Evolutionary conservation across 2,113 vertebrate species (phyloP), one percentile per base, ranked within the genome.

Genomic region (Eurypyga helias): DNA sequence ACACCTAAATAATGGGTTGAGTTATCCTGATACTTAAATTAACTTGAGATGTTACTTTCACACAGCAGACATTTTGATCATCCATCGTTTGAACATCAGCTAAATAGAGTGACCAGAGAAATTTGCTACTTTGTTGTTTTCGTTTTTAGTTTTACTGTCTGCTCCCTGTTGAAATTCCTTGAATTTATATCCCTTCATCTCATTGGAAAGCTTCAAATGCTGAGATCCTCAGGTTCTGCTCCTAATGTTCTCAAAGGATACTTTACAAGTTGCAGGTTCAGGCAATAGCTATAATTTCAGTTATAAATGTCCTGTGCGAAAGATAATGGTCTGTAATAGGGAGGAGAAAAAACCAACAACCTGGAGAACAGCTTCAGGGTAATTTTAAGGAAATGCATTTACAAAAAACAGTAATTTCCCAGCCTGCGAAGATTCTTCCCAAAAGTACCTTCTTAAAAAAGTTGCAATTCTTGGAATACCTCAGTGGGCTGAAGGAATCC

Each of bases 351-450:
- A 52, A 71, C 28, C 41, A 77, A 10, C 36, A 83, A 70, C 54
- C 14, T 20, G 33, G 25, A 60, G 15, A 83, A 60, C 31, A 82
- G 43, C 55, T 83, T 86, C 34, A 67, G 34, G 17, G 54, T 93
- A 46, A 48, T 90, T 96, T 96, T 83, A 67, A 95, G 76, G 33
- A 97, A 88, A 6, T 34, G 25, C 3, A 52, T 71, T 96, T 83
- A 52, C 15, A 31, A 65, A 81, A 80, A 49, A 43, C 29, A 24
- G 31, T 73, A 71, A 70, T 41, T 88, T 11, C 11, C 4, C 12
- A 65, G 12, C 2, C 31, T 80, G 3, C 67, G 49, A 72, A 48
- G 49, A 79, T 29, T 76, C 83, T 96, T 93, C 28, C 78, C 26
- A 84, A 80, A 89, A 62, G 38, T 25, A 9, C 13, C 64, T 46